phyloP scores from a whole-genome alignment of 2,113 vertebrate species.

The Calonectris borealis region DNA sequence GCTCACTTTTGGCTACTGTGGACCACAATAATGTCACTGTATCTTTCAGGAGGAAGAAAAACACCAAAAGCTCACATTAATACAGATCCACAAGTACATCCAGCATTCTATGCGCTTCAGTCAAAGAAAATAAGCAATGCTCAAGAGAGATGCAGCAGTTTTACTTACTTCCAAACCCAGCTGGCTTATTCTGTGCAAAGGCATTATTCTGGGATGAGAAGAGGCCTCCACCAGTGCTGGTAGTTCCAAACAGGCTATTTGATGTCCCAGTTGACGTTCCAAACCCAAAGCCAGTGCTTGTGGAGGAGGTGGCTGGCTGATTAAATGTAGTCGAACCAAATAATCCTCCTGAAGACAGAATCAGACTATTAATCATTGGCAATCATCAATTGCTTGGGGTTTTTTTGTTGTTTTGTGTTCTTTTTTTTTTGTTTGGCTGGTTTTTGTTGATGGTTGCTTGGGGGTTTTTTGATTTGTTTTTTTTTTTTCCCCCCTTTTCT shows the following conservation, averaged over 20 bases:
- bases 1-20: not conserved
- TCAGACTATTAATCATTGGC: not conserved
- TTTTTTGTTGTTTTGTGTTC: not conserved
- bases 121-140: not conserved
- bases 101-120: not conserved
- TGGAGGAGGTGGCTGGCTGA: conserved; percentile 90
- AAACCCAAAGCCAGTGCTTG: conserved; percentile 90
- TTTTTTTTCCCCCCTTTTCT: not conserved
- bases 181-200: conserved; percentile 90
- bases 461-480: no score
- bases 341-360: conserved; percentile 81
- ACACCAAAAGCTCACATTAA: accelerated
- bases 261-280: conserved; percentile 85
- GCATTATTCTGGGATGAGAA: conserved; percentile 95
- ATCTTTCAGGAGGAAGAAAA: not conserved
- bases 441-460: no score
- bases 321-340: conserved; percentile 91
- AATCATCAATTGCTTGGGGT: accelerated
- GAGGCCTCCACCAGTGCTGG: conserved; percentile 85
- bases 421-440: no score
- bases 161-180: conserved; percentile 90
- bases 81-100: accelerated
- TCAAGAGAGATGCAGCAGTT: not conserved
- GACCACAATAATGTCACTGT: accelerated
- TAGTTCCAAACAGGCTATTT: conserved; percentile 88